Base-by-base conservation (phyloP, 2,113 vertebrate genomes). In the Nothocercus nigrocapillus region DNA sequence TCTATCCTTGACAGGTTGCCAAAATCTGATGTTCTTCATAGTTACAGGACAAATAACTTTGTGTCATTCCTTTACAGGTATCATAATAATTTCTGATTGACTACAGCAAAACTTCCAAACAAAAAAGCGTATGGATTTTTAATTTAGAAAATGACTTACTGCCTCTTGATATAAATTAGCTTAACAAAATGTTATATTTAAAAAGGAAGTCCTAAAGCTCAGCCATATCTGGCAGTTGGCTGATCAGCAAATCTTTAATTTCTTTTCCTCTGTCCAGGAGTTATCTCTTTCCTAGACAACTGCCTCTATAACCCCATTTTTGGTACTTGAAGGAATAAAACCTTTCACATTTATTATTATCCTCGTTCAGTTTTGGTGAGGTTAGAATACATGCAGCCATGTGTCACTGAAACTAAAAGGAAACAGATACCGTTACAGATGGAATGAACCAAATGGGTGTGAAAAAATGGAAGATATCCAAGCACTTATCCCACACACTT, bases 241-340 rank as follows among this genome's bases (percentile, higher is more conserved):
- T 88, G 62, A 85, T 51, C 88, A 94, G n/a, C 30, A 63, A 24
- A 82, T 9, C 45, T 85, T 85, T 34, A 54, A 75, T 72, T 85
- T 85, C 56, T 90, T 74, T 82, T 67, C 53, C 45, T 62, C 75
- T 90, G 45, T 76, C 80, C 68, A 75, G n/a, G 36, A 63, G 25
- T 27, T 86, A 86, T 47, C 30, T 8, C 7, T 40, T 81, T 92
- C 90, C 83, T 72, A 61, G 34, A 78, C 24, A 95, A 70, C 40
- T 74, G 53, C 83, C 20, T 82, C 67, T 76, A 34, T 7, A 94
- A 42, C 61, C 72, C 6, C 34, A 72, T 56, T 90, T 62, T 90
- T 85, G 68, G n/a, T 44, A 83, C 63, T 70, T 82, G 36, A 85
- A 70, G 82, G 53, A 95, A 89, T 36, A 85, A 85, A 93, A 63